A percentile compares a stretch with the other conserved stretches of the same genome.
Evolutionary conservation across 2,113 vertebrate genomes (phyloP).

Genomic region (Gnathonemus longibarbis): DNA sequence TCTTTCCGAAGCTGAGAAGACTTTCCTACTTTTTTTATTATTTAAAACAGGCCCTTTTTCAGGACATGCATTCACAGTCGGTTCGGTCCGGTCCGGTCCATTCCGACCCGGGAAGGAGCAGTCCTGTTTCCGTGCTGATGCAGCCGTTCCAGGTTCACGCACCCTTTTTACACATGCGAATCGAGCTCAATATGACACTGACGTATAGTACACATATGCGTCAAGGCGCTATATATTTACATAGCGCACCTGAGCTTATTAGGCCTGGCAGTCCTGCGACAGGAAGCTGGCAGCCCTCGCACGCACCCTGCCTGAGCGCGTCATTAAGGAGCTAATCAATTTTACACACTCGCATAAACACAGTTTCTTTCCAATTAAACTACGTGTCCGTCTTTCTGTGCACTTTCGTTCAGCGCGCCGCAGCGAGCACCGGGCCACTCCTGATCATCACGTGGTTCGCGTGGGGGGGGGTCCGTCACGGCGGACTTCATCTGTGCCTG

Average conservation of each 20-base stretch:
- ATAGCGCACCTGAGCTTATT: conserved; percentile 7
- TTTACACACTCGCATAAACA: not conserved
- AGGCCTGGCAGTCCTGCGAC: not conserved
- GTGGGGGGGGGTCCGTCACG: not conserved
- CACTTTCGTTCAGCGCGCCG: not conserved
- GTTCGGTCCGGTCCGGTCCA: not conserved
- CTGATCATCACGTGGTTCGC: not conserved
- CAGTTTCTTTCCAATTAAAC: not conserved
- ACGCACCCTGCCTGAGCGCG: not conserved
- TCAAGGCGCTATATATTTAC: not conserved
- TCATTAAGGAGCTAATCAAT: conserved; percentile 18
- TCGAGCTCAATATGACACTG: not conserved
- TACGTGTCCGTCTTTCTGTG: not conserved
- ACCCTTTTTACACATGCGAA: not conserved
- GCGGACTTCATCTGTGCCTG: not conserved
- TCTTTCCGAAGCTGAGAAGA: not conserved
- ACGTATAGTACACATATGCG: not conserved
- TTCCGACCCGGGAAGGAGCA: not conserved
- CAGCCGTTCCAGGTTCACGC: not conserved
- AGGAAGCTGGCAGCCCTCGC: not conserved
- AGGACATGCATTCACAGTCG: not conserved
- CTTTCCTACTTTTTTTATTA: not conserved
- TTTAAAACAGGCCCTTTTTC: not conserved
- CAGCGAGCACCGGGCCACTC: not conserved
- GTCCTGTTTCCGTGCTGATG: not conserved